Evolutionary conservation across 2,888 invertebrate species (phyloP), one percentile per base, ranked within the genome.

Genomic region (Lithophane leautieri): DNA sequence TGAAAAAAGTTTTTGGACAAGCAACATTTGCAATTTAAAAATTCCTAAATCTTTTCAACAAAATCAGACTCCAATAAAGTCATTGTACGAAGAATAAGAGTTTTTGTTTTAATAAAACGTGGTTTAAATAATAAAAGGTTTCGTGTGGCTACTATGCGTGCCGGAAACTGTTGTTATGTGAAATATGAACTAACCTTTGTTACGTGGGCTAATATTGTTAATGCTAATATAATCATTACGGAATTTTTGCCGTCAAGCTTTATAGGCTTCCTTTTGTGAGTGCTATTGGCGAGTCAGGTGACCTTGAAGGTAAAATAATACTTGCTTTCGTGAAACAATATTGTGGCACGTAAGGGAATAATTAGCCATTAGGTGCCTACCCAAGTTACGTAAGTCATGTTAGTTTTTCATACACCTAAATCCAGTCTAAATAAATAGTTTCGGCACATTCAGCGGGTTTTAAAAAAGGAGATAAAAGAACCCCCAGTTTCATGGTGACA

Each of bases 101-200:
- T 2, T 34, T 62, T 62, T 66, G 58, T 76, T 76, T 58, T 52
- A 61, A 34, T 70, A 68, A 54, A 62, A 47, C 25, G 66, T 73
- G 34, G 52, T 63, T 76, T n/a, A 42, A 56, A 44, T 54, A 73
- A 76, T 73, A 67, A 79, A 71, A 42, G 3, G 44, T 56, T 8
- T 66, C 61, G 69, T 76, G 71, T 84, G 19, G 71, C 69, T 66
- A 63, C 62, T 65, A 22, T 78, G 85, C 83, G 78, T 85, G 83
- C 70, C 73, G 78, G 83, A 82, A 82, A 82, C 73, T 16, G 67
- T 69, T 77, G 62, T 71, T 70, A 76, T 73, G 70, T 68, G 78
- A 82, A 83, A 85, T 83, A 85, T 85, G 82, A 83, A 82, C 70
- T 71, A 71, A 78, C 73, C 85, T 85, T 85, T 85, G 85, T 82